Base-by-base conservation (phyloP, 2,888 invertebrate genomes). In the Crocallis elinguaria region DNA sequence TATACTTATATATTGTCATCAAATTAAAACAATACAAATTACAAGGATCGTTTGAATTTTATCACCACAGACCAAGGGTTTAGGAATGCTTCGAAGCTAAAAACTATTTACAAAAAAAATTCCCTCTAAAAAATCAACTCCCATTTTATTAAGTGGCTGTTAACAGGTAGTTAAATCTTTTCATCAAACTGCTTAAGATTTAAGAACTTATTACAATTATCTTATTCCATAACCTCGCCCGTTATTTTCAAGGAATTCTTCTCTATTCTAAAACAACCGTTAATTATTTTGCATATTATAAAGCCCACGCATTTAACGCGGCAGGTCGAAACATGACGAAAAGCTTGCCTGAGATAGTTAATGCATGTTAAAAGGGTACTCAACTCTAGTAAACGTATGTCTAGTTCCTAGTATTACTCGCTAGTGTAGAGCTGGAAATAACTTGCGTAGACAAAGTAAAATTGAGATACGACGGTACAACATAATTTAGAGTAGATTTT, bases 21-120 rank as follows among this genome's bases (percentile, higher is more conserved):
- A 30, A 48, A 46, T 41, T 37, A 42, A 45, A 61, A 42, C 56
- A 53, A 51, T 51, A 52, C 44, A 41, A 49, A 37, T 45, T 49
- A 51, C 52, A 19, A 38, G 37, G 30, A 35, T 29, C 50, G 56
- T 48, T 60, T 53, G 32, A 45, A 30, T 60, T 56, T 53, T 42
- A 48, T 53, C 43, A 48, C 27, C 32, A 13, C 17, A 30, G 46
- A 42, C 45, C 39, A 14, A n/a, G 33, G 29, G 6, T 12, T 29
- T 25, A 14, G 32, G 17, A 49, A 25, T 37, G 12, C 33, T 9
- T 17, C 12, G 6, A 17, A 7, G 25, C 19, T 7, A 48, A 46
- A 32, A 30, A 23, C 12, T 17, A 23, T 12, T 41, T 36, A 11
- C 12, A 33, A 2, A 32, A n/a, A 33, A 33, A 12, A 44, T n/a